Evolutionary conservation across 2,113 vertebrate species (phyloP), one percentile per base, ranked within the genome.

Genomic region (Diadophis punctatus): DNA sequence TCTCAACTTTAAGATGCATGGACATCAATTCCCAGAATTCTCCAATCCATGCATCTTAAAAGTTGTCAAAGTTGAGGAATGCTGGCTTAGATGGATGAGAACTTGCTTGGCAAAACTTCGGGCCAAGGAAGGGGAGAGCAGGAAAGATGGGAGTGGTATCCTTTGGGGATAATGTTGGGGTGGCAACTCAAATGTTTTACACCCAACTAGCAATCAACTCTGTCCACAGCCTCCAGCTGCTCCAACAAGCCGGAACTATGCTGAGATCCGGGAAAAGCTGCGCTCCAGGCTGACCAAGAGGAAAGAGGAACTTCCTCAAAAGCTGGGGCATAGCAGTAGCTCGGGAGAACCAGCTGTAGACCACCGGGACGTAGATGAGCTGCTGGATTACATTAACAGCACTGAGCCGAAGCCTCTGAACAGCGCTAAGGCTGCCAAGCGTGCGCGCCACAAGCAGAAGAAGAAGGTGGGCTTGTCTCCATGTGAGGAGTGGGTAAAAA

Each of bases 381-480:
- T 99, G 92, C 97, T 99, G 93, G 98, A 99, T 97, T 99, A 99
- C 96, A 99, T 99, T 95, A 99, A 99, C 98, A 99, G 98, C 97
- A 98, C 98, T 3, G 99, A 99, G 93, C 98, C 99, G 96, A 99
- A 99, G 97, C 98, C 98, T 87, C 97, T 98, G 96, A 99, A 99
- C 98, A 99, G 98, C 93, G 98, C 99, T 97, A 99, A 99, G 97
- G 99, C 99, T 0, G 99, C 99, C 95, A 99, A 99, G 96, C 97
- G 99, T 56, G 99, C 99, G 48, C 98, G 99, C 87, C 99, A 99
- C 97, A 99, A 99, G 97, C 98, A 99, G 97, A 99, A 99, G 97
- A 99, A 99, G 97, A 99, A 99, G 99, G 99, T 99, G 96, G 89
- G 95, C 94, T 43, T 90, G 16, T 18, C n/a, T 51, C 8, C 8